Conservation (phyloP, 1,140 invertebrate species). For the Caerostris extrusa region DNA sequence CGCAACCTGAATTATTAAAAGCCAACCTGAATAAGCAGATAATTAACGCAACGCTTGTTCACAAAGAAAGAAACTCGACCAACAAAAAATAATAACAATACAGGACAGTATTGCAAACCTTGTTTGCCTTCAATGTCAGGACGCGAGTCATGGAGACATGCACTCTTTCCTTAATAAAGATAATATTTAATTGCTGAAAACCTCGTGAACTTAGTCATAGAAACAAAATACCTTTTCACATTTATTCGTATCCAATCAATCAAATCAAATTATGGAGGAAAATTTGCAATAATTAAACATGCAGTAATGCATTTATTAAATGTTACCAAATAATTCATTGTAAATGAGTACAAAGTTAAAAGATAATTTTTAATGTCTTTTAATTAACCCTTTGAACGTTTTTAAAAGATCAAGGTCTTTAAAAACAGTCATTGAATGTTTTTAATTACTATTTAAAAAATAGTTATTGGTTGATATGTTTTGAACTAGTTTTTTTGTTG, state of each 20-base stretch:
- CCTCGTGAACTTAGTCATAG: not conserved
- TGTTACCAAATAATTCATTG: no score
- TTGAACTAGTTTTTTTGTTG: no score
- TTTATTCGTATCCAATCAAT: not conserved
- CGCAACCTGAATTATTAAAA: not conserved
- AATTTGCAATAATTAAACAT: not conserved
- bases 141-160: not conserved
- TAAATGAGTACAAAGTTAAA: no score
- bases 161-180: not conserved
- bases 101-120: not conserved
- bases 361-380: no score
- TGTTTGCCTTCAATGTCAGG: slow-evolving; percentile 11
- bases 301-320: no score
- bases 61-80: not conserved
- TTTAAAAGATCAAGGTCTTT: no score
- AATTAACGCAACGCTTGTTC: not conserved
- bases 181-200: not conserved
- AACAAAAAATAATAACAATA: not conserved
- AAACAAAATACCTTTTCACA: not conserved
- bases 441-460: no score
- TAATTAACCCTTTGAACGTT: no score
- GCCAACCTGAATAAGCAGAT: not conserved
- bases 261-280: not conserved
- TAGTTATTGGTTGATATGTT: no score
- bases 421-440: no score